Evolutionary conservation across 1,140 invertebrate genomes (phyloP), one percentile per base, ranked within the genome.

Genomic region (Drosophila albomicans): DNA sequence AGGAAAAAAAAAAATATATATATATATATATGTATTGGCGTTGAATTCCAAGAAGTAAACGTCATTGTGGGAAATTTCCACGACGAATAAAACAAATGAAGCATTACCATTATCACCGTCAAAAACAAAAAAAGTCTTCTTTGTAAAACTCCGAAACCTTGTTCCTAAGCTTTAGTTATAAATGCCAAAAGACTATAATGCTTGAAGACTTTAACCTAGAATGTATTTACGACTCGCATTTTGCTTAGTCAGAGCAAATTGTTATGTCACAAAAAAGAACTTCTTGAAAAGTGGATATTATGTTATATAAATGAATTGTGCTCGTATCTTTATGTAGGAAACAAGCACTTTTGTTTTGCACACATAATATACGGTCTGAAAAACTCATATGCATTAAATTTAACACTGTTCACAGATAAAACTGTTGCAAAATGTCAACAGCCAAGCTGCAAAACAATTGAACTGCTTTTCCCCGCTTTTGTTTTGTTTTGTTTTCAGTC

Each of bases 31-130:
- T 70, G 43, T 63, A 63, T 70, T 75, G 71, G 11, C 45, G 30
- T 75, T 63, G 16, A 64, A 45, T 75, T 70, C 66, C 66, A 70
- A 75, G 66, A 75, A 75, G 58, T 70, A 10, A 43, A 25, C 51
- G 49, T 75, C 67, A 75, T 64, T 75, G 58, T 75, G 66, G 66
- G 43, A 75, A 75, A 70, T 63, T 75, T 75, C 72, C 66, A 75
- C 48, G 35, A 25, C 30, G 59, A 11, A 62, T 13, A 64, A 64
- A 64, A 54, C 28, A 20, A 13, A 30, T 28, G n/a, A 64, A 64
- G 32, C 15, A 38, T 6, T 8, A 54, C 20, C 28, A 62, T 32
- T 13, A 32, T 57, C 8, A 10, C 35, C 61, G 38, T 48, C 20
- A 25, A 25, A 25, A 25, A 25, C 20, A 25, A 25, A 25, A 48